Percentiles rank a stretch among this genome's conserved stretches.
These are phyloP conservation scores for Phocoena sinus DNA, from an alignment of 2,113 vertebrate genomes.

Conservation along the genomic window DNA sequence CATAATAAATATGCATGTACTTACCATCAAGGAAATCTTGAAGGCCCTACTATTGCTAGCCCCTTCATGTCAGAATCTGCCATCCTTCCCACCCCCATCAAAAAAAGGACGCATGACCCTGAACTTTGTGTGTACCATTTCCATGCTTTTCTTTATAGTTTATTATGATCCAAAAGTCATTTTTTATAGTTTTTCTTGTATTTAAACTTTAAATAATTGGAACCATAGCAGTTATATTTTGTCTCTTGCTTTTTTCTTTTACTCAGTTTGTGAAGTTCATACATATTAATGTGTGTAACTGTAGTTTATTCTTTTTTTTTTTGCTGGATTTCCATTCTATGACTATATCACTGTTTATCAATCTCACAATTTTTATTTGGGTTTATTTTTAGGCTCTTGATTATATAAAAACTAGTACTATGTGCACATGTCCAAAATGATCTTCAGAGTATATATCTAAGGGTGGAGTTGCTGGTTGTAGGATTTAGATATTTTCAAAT, in stretches of 20 bases:
- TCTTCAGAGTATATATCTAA: neutral
- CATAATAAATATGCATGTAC: neutral
- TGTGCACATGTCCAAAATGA: neutral
- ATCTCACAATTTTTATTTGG: neutral
- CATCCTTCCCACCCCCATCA: neutral
- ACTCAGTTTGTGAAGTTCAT: neutral
- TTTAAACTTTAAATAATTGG: neutral
- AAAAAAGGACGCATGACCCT: neutral
- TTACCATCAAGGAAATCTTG: neutral
- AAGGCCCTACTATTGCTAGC: neutral
- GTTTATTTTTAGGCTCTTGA: neutral
- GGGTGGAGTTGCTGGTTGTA: neutral
- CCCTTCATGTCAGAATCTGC: neutral
- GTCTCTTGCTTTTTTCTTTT: neutral
- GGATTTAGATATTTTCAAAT: neutral
- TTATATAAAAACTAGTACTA: neutral
- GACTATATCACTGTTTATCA: neutral
- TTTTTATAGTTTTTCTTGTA: neutral
- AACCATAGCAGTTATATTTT: neutral
- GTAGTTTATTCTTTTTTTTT: neutral
- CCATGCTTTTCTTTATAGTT: neutral
- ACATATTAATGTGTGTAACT: neutral
- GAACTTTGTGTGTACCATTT: neutral
- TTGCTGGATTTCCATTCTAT: neutral
- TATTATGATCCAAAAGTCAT: neutral